Evolutionary conservation across 2,888 invertebrate genomes (phyloP), one percentile per base, ranked within the genome.

Genomic region (Hemithea aestivaria): DNA sequence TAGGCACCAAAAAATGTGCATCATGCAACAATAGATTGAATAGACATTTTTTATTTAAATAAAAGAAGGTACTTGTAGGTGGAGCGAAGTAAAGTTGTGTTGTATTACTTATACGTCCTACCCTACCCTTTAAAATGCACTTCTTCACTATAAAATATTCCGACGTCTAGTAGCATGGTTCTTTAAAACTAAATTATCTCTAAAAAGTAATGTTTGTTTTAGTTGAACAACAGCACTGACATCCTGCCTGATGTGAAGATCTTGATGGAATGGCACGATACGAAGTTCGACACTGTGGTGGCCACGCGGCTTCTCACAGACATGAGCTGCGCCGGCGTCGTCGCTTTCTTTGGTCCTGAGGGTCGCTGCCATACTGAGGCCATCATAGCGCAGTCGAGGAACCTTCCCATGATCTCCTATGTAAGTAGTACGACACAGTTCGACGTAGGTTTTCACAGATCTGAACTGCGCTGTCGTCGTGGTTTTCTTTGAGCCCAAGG

Each of bases 331-430:
- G 90, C 93, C 37, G 94, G 95, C 33, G 95, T 96, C 36, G 92
- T 94, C 20, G 97, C 95, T 32, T 96, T 98, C 89, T 96, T 98
- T 74, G 98, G 98, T 2, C 97, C 98, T 1, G 98, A 98, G 83
- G 96, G 96, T 41, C 91, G 93, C 33, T 98, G 98, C 82, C 91
- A 93, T 66, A 96, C 96, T n/a, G 98, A 98, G 79, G 97, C 98
- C 35, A 95, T 96, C 60, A 93, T 98, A 35, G 94, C 98, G 11
- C 96, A 97, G 70, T 94, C 97, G 27, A 91, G 95, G 74, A 97
- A 98, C 87, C 91, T 97, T 67, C 97, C 98, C 41, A 97, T 98
- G 96, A 95, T 98, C 77, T 96, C 97, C 71, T 97, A 97, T 83
- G 98, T 98, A 85, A 94, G 97, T 39, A 90, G 69, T 96, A 95